Evolutionary conservation across 2,888 invertebrate genomes (phyloP).

Genomic region (Andrena bicolor): DNA sequence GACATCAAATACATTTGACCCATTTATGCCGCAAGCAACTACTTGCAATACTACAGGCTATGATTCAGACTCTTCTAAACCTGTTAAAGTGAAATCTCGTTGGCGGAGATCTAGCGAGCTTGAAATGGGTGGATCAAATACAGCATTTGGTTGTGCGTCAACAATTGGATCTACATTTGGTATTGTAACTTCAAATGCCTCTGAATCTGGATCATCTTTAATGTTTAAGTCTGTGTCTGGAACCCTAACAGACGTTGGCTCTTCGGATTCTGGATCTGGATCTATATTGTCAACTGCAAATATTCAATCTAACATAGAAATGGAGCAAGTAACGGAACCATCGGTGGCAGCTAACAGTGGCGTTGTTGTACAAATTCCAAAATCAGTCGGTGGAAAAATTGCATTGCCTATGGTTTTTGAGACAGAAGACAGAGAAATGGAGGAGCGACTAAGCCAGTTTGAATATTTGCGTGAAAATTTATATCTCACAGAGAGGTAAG

Average conservation of each 20-base stretch:
- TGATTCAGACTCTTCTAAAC: conserved; percentile 86
- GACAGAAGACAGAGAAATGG: conserved; percentile 86
- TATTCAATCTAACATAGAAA: conserved; percentile 53
- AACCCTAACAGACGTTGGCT: conserved; percentile 44
- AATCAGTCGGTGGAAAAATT: conserved; percentile 78
- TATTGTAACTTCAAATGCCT: conserved; percentile 80
- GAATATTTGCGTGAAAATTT: conserved; percentile 94
- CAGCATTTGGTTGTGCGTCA: conserved; percentile 82
- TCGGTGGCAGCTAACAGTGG: conserved; percentile 22
- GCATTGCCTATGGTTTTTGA: conserved; percentile 85
- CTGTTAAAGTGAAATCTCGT: conserved; percentile 92
- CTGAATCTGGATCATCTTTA: conserved; percentile 60
- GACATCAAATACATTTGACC: conserved; percentile 69
- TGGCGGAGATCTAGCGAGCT: conserved; percentile 92
- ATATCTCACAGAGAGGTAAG: conserved; percentile 92
- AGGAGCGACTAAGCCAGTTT: conserved; percentile 90
- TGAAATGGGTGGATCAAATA: conserved; percentile 86
- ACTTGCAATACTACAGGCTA: conserved; percentile 76
- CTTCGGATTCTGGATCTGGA: conserved; percentile 49
- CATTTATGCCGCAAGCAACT: conserved; percentile 73
- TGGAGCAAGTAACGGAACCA: conserved; percentile 55
- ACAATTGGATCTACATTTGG: conserved; percentile 82
- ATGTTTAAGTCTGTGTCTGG: conserved; percentile 59
- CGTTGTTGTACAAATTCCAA: conserved; percentile 64
- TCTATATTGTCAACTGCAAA: conserved; percentile 30